Evolutionary conservation across 2,888 invertebrate genomes (phyloP).

Genomic region (Eurytoma adleriae): DNA sequence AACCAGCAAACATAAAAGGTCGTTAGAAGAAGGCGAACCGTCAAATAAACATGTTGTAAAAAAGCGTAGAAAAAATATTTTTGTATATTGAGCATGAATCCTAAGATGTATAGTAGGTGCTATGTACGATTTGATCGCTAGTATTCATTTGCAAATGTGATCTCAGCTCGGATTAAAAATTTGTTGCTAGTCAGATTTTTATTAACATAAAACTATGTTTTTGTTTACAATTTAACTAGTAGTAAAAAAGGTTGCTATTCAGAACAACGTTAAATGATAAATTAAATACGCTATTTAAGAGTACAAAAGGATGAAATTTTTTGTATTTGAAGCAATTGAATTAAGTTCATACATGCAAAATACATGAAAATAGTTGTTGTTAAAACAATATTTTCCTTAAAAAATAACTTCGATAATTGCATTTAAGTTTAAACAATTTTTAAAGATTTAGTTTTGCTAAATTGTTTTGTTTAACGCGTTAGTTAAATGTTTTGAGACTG

Average conservation of each 20-base stretch:
- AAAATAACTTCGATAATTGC: too few species aligned
- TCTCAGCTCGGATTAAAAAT: constrained; percentile 1
- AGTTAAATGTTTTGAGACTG: too few species aligned
- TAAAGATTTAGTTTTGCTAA: too few species aligned
- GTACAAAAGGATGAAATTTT: not conserved
- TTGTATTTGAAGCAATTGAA: not conserved
- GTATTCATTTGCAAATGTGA: not conserved
- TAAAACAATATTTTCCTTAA: too few species aligned
- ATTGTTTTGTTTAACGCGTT: too few species aligned
- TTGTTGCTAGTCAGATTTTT: constrained; percentile 48
- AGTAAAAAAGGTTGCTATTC: not conserved
- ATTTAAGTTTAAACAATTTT: too few species aligned
- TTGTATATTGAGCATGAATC: not conserved
- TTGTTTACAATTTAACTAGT: constrained; percentile 5
- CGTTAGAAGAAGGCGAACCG: not conserved
- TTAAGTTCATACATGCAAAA: not conserved
- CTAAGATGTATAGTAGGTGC: too few species aligned
- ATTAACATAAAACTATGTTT: constrained; percentile 35
- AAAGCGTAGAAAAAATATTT: constrained; percentile 33
- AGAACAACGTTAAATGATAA: not conserved
- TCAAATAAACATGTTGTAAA: not conserved
- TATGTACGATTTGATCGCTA: not conserved
- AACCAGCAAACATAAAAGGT: not conserved
- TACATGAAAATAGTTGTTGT: not conserved
- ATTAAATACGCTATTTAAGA: not conserved